These are phyloP conservation scores for Orthosia incerta DNA, from an alignment of 2,888 invertebrate species.

Conservation along the genomic window DNA sequence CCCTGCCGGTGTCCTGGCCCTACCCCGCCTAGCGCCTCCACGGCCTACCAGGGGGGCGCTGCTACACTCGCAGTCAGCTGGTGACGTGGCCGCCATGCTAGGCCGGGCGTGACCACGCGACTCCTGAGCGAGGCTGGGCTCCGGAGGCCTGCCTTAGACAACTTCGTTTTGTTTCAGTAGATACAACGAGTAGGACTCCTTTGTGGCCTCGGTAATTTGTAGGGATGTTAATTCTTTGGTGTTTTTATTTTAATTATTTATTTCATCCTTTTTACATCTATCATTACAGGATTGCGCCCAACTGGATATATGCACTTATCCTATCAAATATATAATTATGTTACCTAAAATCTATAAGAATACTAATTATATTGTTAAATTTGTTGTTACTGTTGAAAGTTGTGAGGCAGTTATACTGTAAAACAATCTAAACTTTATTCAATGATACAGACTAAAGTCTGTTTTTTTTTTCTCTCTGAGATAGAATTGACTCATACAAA, in stretches of 20 bases:
- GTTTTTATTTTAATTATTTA: neutral
- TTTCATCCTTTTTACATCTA: no score
- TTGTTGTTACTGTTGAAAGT: neutral
- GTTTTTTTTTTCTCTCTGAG: no score
- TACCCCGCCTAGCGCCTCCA: slow-evolving; percentile 83
- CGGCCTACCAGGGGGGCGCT: slow-evolving; percentile 83
- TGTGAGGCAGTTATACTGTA: neutral
- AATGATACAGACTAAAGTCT: no score
- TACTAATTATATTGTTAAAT: no score
- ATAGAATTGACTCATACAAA: no score
- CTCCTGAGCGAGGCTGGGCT: slow-evolving; percentile 75
- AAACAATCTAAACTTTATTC: no score
- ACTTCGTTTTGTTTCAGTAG: slow-evolving; percentile 44
- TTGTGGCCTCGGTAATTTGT: slow-evolving; percentile 52
- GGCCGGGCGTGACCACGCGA: slow-evolving; percentile 91
- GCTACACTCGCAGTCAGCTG: slow-evolving; percentile 92
- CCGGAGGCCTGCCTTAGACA: slow-evolving; percentile 69
- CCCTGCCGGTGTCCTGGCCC: slow-evolving; percentile 87
- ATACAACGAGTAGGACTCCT: slow-evolving; percentile 50
- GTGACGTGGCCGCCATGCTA: slow-evolving; percentile 92
- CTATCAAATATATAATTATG: no score
- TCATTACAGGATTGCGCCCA: no score
- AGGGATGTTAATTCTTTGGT: slow-evolving; percentile 6
- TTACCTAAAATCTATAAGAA: no score
- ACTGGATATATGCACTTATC: no score